Base-by-base conservation (phyloP, 2,797 vertebrate genomes). In the Octomys mimax region DNA sequence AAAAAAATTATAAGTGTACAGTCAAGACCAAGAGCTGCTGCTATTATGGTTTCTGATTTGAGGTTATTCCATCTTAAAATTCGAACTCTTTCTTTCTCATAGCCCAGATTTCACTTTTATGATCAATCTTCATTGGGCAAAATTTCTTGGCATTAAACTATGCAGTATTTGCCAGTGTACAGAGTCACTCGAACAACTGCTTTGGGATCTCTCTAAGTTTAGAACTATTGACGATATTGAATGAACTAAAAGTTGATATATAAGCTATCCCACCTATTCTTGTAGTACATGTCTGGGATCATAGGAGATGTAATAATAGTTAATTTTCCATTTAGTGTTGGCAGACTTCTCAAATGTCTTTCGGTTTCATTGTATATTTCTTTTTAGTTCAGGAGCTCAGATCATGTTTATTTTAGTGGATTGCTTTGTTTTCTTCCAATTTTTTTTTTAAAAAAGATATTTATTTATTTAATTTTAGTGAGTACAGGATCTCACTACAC, bases 21-120 rank as follows among this genome's bases (percentile, higher is more conserved):
- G 97, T 99, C 99, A 26, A 99, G 99, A 5, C 99, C 99, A 0
- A 99, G 99, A 79, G 99, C 99, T 0, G 99, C 99, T 81, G 99
- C 93, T 0, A 99, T 99, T 64, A 99, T 6, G 98, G 99, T 2
- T 75, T 98, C 97, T 97, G 98, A 93, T 99, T 97, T 0, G 99
- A 99, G 54, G 99, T 99, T 87, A 99, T 98, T 36, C 99, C 99
- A 94, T 99, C 99, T 14, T 99, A 99, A 94, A 97, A 98, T 10
- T 98, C 95, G 0, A 99, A 99, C 90, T 99, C 98, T 0, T 97
- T 92, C 91, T 97, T 98, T n/a, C 99, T 99, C 98, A 99, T 95
- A 73, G 99, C 96, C 99, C 98, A 99, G 13, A 99, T 98, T 0
- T 98, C 98, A 80, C 59, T 99, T 96, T 98, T 99, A 1, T 99